phyloP scores from a whole-genome alignment of 2,113 vertebrate genomes.

The Clupea harengus region DNA sequence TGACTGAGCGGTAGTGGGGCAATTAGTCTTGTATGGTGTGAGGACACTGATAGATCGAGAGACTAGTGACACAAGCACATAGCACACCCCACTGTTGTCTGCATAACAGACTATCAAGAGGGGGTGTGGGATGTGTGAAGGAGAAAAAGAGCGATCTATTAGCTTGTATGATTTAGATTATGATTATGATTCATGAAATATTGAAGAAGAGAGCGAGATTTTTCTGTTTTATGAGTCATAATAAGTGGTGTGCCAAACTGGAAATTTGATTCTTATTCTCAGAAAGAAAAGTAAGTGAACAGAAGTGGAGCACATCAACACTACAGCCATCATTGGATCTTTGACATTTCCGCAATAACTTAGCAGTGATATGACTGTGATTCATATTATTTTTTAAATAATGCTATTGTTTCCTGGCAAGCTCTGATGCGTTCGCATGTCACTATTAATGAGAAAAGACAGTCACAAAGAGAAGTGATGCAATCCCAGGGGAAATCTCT shows the following conservation, averaged over 20 bases:
- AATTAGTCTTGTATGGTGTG: slow-evolving; percentile 19
- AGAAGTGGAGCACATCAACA: neutral
- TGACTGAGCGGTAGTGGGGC: slow-evolving; percentile 2
- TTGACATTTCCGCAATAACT: neutral
- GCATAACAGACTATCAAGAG: neutral
- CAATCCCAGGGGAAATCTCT: neutral
- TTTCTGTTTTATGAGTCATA: neutral
- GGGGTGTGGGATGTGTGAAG: neutral
- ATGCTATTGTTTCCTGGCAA: neutral
- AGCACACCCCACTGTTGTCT: neutral
- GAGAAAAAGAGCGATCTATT: neutral
- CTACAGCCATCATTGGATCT: neutral
- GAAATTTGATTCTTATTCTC: neutral
- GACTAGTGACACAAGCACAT: neutral
- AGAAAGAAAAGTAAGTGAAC: neutral
- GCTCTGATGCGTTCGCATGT: neutral
- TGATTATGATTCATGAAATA: too few species aligned
- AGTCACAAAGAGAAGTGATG: neutral
- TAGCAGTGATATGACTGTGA: neutral
- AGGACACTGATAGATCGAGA: neutral
- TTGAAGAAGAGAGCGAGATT: neutral
- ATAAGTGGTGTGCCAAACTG: neutral
- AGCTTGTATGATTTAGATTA: neutral
- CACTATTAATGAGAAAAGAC: neutral
- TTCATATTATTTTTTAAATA: neutral